phyloP scores from a whole-genome alignment of 1,140 invertebrate genomes.

The Mamestra configurata region DNA sequence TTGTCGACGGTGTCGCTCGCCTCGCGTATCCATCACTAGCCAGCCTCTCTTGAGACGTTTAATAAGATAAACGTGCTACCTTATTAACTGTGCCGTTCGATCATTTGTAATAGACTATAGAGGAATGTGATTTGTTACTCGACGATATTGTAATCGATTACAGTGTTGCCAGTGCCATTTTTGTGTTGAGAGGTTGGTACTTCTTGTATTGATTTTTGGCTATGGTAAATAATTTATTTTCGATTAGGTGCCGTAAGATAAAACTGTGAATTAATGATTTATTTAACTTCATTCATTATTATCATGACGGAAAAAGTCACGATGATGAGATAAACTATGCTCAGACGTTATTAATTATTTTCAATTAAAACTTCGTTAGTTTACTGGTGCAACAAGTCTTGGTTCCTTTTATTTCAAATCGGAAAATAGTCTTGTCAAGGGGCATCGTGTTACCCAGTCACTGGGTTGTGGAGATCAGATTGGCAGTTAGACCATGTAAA shows the following conservation, averaged over 20 bases:
- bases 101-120: conserved; percentile 71
- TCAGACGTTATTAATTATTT: too few relatives aligned
- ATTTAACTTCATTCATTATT: too few relatives aligned
- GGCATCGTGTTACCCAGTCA: too few relatives aligned
- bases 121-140: conserved; percentile 50
- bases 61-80: conserved; percentile 81
- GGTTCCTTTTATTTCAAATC: too few relatives aligned
- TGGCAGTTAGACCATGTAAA: too few relatives aligned
- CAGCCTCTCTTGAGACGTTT: conserved; percentile 55
- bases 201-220: not conserved
- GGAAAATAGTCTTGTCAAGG: too few relatives aligned
- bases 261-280: too few relatives aligned
- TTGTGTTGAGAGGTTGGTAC: conserved; percentile 36
- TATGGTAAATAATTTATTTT: not conserved
- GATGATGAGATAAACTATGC: too few relatives aligned
- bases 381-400: too few relatives aligned
- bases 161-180: conserved; percentile 43
- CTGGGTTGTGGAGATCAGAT: too few relatives aligned
- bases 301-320: too few relatives aligned
- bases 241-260: not conserved
- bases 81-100: conserved; percentile 78
- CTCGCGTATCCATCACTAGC: conserved; percentile 76
- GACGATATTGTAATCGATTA: conserved; percentile 49
- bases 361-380: too few relatives aligned
- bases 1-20: conserved; percentile 78